Evolutionary conservation across 37 sponge, comb jelly and placozoan genomes (phyloP), one percentile per base, ranked within the genome.

Genomic region (Aphrocallistes beatrix): DNA sequence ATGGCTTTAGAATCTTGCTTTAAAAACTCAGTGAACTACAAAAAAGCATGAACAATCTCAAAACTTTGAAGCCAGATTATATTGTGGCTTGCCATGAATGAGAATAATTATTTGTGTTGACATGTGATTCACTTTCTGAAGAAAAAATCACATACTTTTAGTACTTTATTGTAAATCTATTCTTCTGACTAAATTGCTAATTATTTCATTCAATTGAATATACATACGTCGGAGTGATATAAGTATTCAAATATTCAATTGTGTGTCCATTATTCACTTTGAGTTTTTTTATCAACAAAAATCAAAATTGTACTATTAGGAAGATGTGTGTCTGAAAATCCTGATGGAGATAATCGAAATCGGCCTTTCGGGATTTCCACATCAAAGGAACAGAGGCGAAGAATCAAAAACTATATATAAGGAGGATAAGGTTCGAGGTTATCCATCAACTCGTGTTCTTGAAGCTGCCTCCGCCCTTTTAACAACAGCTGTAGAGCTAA

Each of bases 381-480:
- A 19, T 13, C 6, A 28, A 30, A 19, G n/a, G 34, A 3, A 1
- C n/a, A 60, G n/a, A 25, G 75, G 25, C n/a, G 75, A 60, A 19
- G 75, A 60, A 60, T 60, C 75, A 60, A 60, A 3, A 1, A 60
- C 75, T 25, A 60, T 60, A 25, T 60, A 25, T 30, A 60, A 60
- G 91, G 96, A 89, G 38, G 87, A 91, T 0, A 95, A 95, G 84
- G 85, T 88, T 40, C 38, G 37, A 25, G 85, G 87, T 37, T 94
- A 94, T 30, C 88, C 92, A 13, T 95, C 96, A 36, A 92, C 91
- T 37, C 48, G 96, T 40, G 92, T 91, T 39, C 69, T 82, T 82
- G 93, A 95, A 45, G 93, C 93, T 38, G 94, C 96, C 0, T 94
- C 93, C 42, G 89, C 88, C 37, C 82, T 93, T 85, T 37, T 86